A percentile compares a stretch with the other conserved stretches of the same genome.
These are phyloP conservation scores for Ephydatia muelleri DNA, from an alignment of 37 sponge, comb jelly and placozoan species.

Conservation along the genomic window DNA sequence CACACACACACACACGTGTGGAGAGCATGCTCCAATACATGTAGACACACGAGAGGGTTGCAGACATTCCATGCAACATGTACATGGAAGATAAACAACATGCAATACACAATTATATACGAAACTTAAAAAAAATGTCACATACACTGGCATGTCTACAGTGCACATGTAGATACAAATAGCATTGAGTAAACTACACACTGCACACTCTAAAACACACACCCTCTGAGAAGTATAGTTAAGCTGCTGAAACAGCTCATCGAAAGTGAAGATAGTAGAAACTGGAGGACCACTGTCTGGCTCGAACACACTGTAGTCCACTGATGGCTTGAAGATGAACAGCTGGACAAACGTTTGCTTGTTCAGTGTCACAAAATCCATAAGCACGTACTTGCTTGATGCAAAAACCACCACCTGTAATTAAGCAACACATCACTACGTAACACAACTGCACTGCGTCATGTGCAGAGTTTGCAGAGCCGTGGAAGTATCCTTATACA, in stretches of 20 bases:
- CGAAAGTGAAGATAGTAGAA: slow-evolving; percentile 15
- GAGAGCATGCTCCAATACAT: no score
- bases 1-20: no score
- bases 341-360: slow-evolving; percentile 17
- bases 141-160: no score
- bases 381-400: background rate
- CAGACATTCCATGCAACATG: background rate
- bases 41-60: no score
- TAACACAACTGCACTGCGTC: no score
- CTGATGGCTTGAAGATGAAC: slow-evolving; percentile 1
- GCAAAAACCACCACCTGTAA: slow-evolving; percentile 7
- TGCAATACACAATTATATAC: background rate
- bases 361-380: slow-evolving; percentile 1
- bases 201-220: background rate
- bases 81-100: background rate
- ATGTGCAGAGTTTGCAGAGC: no score
- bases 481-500: no score
- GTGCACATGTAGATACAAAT: no score
- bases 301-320: background rate
- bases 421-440: background rate
- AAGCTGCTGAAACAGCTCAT: slow-evolving; percentile 1
- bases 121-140: no score
- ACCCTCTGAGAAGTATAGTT: background rate
- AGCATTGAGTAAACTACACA: background rate
- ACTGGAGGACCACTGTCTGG: background rate